Evolutionary conservation across 2,797 vertebrate species (phyloP).

Genomic region (Paramormyrops hopkinsi): DNA sequence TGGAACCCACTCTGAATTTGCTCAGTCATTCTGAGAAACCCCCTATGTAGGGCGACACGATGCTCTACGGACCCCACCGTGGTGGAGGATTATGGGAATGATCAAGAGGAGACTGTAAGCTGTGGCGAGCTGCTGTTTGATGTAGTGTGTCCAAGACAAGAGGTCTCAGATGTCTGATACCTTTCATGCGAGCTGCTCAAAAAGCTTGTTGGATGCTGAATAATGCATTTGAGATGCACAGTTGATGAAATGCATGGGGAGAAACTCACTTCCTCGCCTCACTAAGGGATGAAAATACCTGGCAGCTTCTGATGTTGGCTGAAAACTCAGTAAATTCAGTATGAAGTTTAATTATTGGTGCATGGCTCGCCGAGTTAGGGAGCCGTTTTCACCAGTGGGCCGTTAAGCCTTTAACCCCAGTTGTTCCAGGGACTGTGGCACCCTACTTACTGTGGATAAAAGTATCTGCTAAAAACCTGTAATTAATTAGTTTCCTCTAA

Average conservation of each 20-base stretch:
- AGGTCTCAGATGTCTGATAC: background rate
- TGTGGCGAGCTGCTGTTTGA: background rate
- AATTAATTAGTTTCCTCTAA: background rate
- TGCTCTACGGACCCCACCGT: too few species aligned
- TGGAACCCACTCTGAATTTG: background rate
- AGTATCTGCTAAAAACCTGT: background rate
- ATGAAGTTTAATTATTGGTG: background rate
- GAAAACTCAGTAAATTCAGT: background rate
- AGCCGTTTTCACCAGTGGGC: background rate
- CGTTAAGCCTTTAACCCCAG: background rate
- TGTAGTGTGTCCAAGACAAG: background rate
- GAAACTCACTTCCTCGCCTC: background rate
- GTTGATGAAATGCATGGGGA: background rate
- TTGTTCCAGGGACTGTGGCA: background rate
- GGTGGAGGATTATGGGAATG: conserved; percentile 4
- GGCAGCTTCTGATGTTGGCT: background rate
- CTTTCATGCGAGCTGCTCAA: background rate
- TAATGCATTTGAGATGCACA: background rate
- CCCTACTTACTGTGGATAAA: background rate
- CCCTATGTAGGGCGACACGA: background rate
- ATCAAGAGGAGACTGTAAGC: background rate
- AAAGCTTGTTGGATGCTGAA: background rate
- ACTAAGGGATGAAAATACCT: background rate
- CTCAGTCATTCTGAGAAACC: background rate
- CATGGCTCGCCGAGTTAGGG: background rate